Conservation (phyloP, 1,140 invertebrate genomes). For the Zaprionus taronus region DNA sequence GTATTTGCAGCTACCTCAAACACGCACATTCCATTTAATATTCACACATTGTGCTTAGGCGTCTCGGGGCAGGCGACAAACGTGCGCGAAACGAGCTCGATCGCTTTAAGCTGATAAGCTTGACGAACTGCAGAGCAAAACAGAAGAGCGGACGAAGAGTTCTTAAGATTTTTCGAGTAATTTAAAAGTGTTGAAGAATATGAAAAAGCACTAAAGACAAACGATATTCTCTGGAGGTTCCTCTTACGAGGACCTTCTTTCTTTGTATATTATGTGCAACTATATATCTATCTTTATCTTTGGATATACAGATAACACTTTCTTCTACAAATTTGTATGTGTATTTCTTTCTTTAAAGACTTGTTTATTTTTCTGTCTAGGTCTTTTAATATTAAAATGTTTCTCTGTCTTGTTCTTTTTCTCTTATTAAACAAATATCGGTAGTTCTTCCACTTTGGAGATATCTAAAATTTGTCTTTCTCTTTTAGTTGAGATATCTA, state of each 20-base stretch:
- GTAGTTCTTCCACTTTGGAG: not conserved
- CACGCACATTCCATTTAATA: constrained; percentile 69
- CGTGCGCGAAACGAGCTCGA: not conserved
- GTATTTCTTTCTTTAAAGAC: too few species aligned
- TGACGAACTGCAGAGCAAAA: not conserved
- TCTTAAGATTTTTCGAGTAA: not conserved
- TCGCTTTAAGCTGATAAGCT: not conserved
- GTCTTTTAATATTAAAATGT: not conserved
- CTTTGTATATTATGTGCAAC: too few species aligned
- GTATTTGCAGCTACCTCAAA: constrained; percentile 71
- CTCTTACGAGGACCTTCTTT: too few species aligned
- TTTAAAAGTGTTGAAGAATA: not conserved
- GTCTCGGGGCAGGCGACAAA: constrained; percentile 30
- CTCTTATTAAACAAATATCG: not conserved
- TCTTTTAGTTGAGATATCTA: too few species aligned
- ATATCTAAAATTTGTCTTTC: too few species aligned
- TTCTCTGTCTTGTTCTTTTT: not conserved
- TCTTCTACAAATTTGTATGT: not conserved
- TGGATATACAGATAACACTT: not conserved
- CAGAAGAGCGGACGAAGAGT: not conserved
- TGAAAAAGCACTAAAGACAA: not conserved
- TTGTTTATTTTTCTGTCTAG: not conserved
- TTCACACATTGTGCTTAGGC: constrained; percentile 62
- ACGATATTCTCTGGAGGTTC: not conserved
- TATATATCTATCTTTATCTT: too few species aligned